A percentile compares a stretch with the other conserved stretches of the same genome.
Evolutionary conservation across 1,140 invertebrate genomes (phyloP).

Genomic region (Penaeus chinensis): DNA sequence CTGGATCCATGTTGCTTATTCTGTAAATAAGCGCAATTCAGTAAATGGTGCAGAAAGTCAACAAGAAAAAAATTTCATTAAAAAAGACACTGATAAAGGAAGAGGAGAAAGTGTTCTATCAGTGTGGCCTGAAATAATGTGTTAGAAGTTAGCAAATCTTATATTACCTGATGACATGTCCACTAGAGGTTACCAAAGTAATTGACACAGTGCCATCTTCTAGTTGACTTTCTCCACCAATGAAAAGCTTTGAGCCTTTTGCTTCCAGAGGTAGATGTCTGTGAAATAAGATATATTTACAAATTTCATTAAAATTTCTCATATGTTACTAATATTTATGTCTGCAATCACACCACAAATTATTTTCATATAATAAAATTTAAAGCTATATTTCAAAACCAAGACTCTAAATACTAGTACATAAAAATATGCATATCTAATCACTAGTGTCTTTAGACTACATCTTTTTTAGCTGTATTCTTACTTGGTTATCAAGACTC

Average conservation of each 20-base stretch:
- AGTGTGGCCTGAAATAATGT: no score
- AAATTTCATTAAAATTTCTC: no score
- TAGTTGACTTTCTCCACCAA: constrained; percentile 29
- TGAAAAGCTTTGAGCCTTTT: constrained; percentile 16
- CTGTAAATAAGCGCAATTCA: no score
- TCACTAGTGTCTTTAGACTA: no score
- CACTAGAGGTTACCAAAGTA: constrained; percentile 30
- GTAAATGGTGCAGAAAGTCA: no score
- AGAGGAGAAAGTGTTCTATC: no score
- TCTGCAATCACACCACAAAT: no score
- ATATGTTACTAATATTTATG: no score
- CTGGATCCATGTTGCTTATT: no score
- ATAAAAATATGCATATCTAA: background rate
- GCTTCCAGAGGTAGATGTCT: constrained; percentile 29
- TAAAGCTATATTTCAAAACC: background rate
- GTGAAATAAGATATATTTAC: background rate
- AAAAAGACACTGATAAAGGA: no score
- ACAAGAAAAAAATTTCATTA: no score
- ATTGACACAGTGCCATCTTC: constrained; percentile 30
- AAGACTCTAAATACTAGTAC: background rate
- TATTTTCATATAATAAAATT: no score
- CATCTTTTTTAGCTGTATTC: background rate
- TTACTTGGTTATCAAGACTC: constrained; percentile 53
- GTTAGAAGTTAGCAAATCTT: background rate
- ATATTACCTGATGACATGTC: constrained; percentile 42